A percentile compares a stretch with the other conserved stretches of the same genome.
phyloP scores from a whole-genome alignment of 1,140 invertebrate genomes.

The Bursaphelenchus mucronatus region DNA sequence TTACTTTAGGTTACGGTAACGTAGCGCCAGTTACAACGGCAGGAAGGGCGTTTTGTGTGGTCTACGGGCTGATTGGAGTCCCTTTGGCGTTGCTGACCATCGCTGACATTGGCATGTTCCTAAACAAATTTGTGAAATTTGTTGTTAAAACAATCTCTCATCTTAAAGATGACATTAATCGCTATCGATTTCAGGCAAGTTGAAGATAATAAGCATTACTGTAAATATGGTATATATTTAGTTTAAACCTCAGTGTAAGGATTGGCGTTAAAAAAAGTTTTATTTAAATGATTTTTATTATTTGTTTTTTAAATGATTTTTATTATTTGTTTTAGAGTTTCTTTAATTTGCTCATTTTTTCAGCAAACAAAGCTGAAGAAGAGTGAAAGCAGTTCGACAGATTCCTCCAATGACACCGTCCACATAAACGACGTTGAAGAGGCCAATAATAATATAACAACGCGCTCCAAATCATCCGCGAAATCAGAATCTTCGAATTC shows the following conservation, averaged over 20 bases:
- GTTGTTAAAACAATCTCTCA: neutral
- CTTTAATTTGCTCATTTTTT: no score
- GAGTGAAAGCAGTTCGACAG: neutral
- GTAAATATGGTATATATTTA: neutral
- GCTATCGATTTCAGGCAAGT: neutral
- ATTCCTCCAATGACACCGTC: neutral
- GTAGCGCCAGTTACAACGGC: constrained; percentile 30
- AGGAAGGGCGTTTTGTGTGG: constrained; percentile 31
- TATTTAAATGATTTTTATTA: neutral
- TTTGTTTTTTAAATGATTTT: no score
- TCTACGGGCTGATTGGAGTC: constrained; percentile 40
- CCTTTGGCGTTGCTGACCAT: constrained; percentile 36
- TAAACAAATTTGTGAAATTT: constrained; percentile 25
- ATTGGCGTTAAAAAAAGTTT: neutral
- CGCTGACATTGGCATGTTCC: constrained; percentile 40
- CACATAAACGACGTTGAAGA: neutral
- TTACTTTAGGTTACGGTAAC: constrained; percentile 33
- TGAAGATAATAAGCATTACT: neutral
- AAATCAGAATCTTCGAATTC: neutral
- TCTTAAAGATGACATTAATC: neutral
- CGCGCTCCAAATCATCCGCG: neutral
- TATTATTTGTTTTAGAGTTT: no score
- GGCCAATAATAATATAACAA: constrained; percentile 16
- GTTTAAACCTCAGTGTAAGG: neutral
- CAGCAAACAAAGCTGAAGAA: no score